Percentiles rank a stretch among this genome's conserved stretches.
Conservation (phyloP, 2,113 vertebrate genomes). For the Mus pahari region DNA sequence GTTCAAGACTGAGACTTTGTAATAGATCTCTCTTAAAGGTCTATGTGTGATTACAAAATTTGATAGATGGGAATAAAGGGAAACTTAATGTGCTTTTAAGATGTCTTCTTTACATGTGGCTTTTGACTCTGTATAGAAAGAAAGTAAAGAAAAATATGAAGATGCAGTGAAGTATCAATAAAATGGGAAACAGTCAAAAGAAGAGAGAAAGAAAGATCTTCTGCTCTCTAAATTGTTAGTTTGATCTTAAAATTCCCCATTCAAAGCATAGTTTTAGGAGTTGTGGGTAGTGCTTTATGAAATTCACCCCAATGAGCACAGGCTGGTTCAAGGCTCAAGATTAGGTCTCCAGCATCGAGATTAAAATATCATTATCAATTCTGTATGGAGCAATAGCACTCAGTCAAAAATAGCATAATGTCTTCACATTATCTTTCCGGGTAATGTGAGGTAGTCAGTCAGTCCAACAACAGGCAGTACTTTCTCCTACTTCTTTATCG, state of each 20-base stretch:
- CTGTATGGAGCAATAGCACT: not conserved
- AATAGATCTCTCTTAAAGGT: not conserved
- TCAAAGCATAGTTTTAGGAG: not conserved
- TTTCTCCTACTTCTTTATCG: not conserved
- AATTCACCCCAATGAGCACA: not conserved
- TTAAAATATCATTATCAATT: not conserved
- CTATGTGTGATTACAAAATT: not conserved
- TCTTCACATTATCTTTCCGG: slow-evolving; percentile 13
- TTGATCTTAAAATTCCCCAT: not conserved
- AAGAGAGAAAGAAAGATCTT: not conserved
- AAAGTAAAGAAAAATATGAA: not conserved
- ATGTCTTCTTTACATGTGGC: not conserved
- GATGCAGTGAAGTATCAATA: not conserved
- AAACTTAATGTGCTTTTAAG: not conserved
- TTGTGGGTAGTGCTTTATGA: not conserved
- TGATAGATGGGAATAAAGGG: not conserved
- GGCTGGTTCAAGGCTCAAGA: not conserved
- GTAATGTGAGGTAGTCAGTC: not conserved
- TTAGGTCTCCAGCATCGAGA: not conserved
- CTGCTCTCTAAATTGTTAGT: not conserved
- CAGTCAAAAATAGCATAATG: slow-evolving; percentile 1
- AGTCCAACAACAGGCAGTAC: not conserved
- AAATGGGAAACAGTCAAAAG: not conserved
- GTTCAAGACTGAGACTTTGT: not conserved
- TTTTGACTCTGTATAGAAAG: not conserved